These are phyloP conservation scores for Bos indicus DNA, from an alignment of 2,113 vertebrate species.

Conservation along the genomic window DNA sequence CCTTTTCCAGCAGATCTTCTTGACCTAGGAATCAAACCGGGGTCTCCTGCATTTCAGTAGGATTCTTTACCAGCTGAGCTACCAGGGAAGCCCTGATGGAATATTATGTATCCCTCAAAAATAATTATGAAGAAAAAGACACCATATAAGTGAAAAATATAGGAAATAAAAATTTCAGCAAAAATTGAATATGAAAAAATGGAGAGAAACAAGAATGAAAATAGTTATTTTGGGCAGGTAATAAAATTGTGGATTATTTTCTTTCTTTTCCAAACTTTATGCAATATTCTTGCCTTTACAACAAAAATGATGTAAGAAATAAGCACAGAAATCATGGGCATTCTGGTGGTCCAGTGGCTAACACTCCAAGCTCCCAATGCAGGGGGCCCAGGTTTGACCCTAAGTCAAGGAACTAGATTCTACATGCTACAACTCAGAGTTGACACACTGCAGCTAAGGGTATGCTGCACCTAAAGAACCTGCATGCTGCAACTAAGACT, in stretches of 20 bases:
- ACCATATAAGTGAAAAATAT: not conserved
- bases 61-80: not conserved
- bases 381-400: not conserved
- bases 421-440: not conserved
- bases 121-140: not conserved
- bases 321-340: not conserved
- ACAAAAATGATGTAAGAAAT: not conserved
- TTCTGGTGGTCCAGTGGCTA: not conserved
- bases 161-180: not conserved
- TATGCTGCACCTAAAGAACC: not conserved
- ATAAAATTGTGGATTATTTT: not conserved
- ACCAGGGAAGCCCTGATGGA: not conserved
- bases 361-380: not conserved
- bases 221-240: not conserved
- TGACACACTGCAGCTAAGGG: not conserved
- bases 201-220: not conserved
- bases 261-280: not conserved
- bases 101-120: not conserved
- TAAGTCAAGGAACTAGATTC: not conserved
- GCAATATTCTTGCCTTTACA: not conserved
- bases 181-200: not conserved
- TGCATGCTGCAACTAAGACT: not conserved
- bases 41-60: not conserved
- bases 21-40: not conserved
- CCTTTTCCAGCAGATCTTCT: not conserved